Evolutionary conservation across 2,888 invertebrate genomes (phyloP), one percentile per base, ranked within the genome.

Genomic region (Latheticus oryzae): DNA sequence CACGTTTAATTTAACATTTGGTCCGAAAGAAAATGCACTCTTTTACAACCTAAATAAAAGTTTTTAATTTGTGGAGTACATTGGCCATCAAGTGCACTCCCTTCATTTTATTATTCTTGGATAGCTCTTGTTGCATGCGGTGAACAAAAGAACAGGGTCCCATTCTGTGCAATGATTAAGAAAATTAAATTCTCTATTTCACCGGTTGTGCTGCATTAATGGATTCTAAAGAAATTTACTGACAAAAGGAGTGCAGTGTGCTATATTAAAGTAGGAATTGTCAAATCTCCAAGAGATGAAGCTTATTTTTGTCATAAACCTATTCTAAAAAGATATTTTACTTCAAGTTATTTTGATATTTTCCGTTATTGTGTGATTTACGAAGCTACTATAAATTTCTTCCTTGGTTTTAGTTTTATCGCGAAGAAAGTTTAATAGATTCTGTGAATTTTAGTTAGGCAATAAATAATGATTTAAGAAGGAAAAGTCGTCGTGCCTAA

Each of bases 1-100:
- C 30, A 38, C 56, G 56, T 57, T 62, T 59, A 59, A 57, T 59
- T 62, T 54, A 30, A 60, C 50, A 47, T 56, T 16, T 8, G 30
- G 30, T 11, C 30, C 16, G 35, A 35, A 17, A 35, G 35, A 33
- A 12, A 33, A 35, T 8, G 17, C 11, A 3, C 35, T 19, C 21
- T 17, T 48, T 48, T 48, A 48, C 35, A 33, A 23, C 35, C 24
- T 7, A 24, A 48, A 35, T 48, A 21, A 48, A 47, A 48, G 24
- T 48, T 48, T 47, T 35, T 48, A 48, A 48, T 47, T 47, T 47
- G 47, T 21, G 33, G 24, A 47, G 23, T 48, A 33, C 23, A 11
- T 16, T 7, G 23, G 26, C 32, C 13, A 21, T 47, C 9, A 23
- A 24, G 38, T 42, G 8, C 42, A 16, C 26, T 42, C 26, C 7